These are phyloP conservation scores for Philereme transversata DNA, from an alignment of 2,888 invertebrate genomes.

Conservation along the genomic window DNA sequence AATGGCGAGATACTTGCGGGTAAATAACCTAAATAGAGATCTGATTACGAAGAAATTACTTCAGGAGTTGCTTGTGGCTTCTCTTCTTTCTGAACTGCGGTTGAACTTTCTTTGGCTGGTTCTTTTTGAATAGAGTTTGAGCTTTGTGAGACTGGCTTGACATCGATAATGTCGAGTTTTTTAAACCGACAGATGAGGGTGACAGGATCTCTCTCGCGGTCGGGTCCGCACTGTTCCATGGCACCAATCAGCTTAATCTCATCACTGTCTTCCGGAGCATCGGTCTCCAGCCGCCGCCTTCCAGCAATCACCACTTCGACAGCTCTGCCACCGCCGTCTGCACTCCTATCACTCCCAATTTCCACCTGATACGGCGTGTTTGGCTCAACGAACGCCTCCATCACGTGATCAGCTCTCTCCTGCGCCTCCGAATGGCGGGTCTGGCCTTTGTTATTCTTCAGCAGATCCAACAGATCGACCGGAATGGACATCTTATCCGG, in stretches of 20 bases:
- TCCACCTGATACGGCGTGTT: slow-evolving; percentile 88
- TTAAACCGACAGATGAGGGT: slow-evolving; percentile 83
- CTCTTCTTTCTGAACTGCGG: slow-evolving; percentile 11
- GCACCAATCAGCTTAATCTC: slow-evolving; percentile 86
- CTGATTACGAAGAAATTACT: slow-evolving; percentile 59
- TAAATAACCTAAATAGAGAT: slow-evolving; percentile 50
- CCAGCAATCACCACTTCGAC: slow-evolving; percentile 72
- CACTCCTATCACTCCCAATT: slow-evolving; percentile 69
- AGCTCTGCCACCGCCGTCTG: slow-evolving; percentile 56
- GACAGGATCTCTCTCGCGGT: slow-evolving; percentile 86
- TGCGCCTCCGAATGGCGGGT: slow-evolving; percentile 49
- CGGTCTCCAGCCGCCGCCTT: slow-evolving; percentile 55
- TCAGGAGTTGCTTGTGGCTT: slow-evolving; percentile 49
- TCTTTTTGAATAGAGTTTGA: slow-evolving; percentile 18
- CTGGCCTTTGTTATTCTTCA: slow-evolving; percentile 37
- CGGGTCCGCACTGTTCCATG: slow-evolving; percentile 90
- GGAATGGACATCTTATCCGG: slow-evolving; percentile 61
- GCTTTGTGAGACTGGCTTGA: slow-evolving; percentile 13
- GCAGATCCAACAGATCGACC: slow-evolving; percentile 44
- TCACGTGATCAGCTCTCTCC: slow-evolving; percentile 69
- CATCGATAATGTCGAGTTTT: slow-evolving; percentile 14
- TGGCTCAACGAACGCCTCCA: slow-evolving; percentile 86
- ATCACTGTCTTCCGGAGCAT: slow-evolving; percentile 53
- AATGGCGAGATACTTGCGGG: slow-evolving; percentile 42
- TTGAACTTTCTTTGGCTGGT: slow-evolving; percentile 14